phyloP scores from a whole-genome alignment of 2,797 vertebrate species.

The Remorina albescens region DNA sequence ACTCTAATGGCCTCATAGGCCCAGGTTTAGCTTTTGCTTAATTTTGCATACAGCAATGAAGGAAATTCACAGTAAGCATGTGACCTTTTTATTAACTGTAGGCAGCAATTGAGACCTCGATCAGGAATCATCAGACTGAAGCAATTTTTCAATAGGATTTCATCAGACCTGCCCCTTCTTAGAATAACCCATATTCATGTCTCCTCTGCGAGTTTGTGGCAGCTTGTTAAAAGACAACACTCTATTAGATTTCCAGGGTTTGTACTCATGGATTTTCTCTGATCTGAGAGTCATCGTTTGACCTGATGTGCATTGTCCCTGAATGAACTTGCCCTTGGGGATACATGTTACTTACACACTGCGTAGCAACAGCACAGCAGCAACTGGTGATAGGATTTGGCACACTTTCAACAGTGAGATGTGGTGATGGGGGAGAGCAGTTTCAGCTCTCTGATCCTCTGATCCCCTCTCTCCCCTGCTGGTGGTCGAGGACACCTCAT shows the following conservation, averaged over 20 bases:
- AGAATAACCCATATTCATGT: conserved; percentile 1
- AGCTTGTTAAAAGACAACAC: conserved; percentile 46
- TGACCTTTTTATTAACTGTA: conserved; percentile 11
- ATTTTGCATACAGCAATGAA: not conserved
- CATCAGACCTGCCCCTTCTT: conserved; percentile 28
- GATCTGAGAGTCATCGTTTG: conserved; percentile 55
- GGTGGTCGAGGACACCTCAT: conserved; percentile 71
- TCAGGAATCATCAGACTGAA: conserved; percentile 23
- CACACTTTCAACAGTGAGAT: conserved; percentile 61
- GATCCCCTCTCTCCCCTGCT: conserved; percentile 58
- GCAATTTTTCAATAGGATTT: conserved; percentile 23
- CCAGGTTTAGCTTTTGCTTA: conserved; percentile 8
- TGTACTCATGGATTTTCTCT: conserved; percentile 37
- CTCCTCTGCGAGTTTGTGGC: conserved; percentile 17
- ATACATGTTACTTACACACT: conserved; percentile 68
- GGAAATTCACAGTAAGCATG: conserved; percentile 8
- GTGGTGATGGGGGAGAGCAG: conserved; percentile 67
- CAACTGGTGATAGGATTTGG: conserved; percentile 61
- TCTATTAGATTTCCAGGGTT: conserved; percentile 40
- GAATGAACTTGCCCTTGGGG: conserved; percentile 71
- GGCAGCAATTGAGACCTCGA: not conserved
- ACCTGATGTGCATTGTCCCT: conserved; percentile 57
- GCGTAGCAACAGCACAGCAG: conserved; percentile 62
- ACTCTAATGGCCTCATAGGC: conserved; percentile 20
- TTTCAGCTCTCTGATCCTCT: conserved; percentile 60